These are phyloP conservation scores for Echinarachnius parma DNA, from an alignment of 53 echinoderm and acorn worm species.

Conservation along the genomic window DNA sequence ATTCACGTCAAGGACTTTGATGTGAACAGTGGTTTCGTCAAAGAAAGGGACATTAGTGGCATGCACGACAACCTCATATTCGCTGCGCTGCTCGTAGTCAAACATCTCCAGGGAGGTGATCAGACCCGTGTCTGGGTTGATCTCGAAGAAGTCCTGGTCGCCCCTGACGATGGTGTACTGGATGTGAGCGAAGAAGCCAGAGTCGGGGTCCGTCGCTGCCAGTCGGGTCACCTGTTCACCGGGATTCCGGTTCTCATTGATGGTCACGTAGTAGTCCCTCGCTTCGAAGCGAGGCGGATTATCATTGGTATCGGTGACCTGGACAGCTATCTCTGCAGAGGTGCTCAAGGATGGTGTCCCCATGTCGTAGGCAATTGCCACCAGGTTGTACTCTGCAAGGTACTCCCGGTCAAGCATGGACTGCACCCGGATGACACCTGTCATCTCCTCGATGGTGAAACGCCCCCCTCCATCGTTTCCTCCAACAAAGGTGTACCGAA, in stretches of 20 bases:
- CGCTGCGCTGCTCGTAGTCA: slow-evolving; percentile 77
- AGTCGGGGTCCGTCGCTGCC: slow-evolving; percentile 72
- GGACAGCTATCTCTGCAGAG: slow-evolving; percentile 58
- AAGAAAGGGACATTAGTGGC: slow-evolving; percentile 89
- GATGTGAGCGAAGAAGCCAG: slow-evolving; percentile 74
- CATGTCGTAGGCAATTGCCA: slow-evolving; percentile 75
- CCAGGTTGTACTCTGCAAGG: slow-evolving; percentile 68
- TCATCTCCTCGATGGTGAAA: slow-evolving; percentile 83
- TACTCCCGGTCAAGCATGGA: slow-evolving; percentile 80
- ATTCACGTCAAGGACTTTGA: slow-evolving; percentile 82
- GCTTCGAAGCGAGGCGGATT: slow-evolving; percentile 71
- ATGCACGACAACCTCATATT: slow-evolving; percentile 69
- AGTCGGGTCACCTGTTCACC: slow-evolving; percentile 75
- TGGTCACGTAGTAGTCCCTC: slow-evolving; percentile 58
- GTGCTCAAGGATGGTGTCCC: slow-evolving; percentile 61
- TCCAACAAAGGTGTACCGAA: slow-evolving; percentile 78
- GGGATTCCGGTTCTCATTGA: slow-evolving; percentile 72
- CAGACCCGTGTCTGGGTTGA: slow-evolving; percentile 72
- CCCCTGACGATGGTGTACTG: slow-evolving; percentile 73
- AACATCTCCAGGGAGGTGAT: slow-evolving; percentile 72
- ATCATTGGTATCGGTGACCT: slow-evolving; percentile 82
- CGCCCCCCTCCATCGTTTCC: slow-evolving; percentile 90
- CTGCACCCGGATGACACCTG: slow-evolving; percentile 87
- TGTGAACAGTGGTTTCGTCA: slow-evolving; percentile 58
- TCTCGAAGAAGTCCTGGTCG: slow-evolving; percentile 77